phyloP scores from a whole-genome alignment of 2,797 vertebrate species.

The Nyctalus aviator region DNA sequence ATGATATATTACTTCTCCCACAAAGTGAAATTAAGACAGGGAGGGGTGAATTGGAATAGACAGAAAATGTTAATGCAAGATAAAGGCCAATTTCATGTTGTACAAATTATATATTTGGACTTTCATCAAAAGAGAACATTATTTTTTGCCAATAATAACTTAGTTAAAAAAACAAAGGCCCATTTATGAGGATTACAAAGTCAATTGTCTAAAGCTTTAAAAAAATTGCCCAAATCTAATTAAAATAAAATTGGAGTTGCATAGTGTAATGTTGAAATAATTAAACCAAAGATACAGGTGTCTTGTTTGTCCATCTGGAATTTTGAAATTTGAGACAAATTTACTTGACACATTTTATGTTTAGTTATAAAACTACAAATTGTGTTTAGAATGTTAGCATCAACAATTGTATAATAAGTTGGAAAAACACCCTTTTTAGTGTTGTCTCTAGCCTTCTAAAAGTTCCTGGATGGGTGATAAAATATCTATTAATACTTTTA shows the following conservation, averaged over 20 bases:
- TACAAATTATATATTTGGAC: not conserved
- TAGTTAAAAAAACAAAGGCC: not conserved
- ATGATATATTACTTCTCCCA: not conserved
- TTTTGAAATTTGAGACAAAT: conserved; percentile 46
- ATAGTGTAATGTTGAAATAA: conserved; percentile 43
- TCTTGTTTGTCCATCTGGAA: conserved; percentile 28
- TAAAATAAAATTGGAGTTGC: conserved; percentile 54
- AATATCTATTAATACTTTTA: conserved; percentile 68
- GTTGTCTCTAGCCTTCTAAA: conserved; percentile 2
- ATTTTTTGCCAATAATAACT: conserved; percentile 40
- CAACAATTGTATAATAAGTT: not conserved
- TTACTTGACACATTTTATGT: conserved; percentile 27
- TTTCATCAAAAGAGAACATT: conserved; percentile 38
- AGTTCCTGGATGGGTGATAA: conserved; percentile 51
- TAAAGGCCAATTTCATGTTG: not conserved
- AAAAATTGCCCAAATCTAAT: conserved; percentile 41
- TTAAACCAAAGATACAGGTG: conserved; percentile 2
- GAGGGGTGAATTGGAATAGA: not conserved
- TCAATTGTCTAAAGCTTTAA: not conserved
- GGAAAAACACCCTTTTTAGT: not conserved
- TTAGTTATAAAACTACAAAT: conserved; percentile 50
- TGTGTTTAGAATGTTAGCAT: conserved; percentile 43
- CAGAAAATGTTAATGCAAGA: not conserved
- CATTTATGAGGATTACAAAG: conserved; percentile 36
- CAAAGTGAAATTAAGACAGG: conserved; percentile 30